Base-by-base conservation (phyloP, 2,888 invertebrate species). In the Notodonta ziczac region DNA sequence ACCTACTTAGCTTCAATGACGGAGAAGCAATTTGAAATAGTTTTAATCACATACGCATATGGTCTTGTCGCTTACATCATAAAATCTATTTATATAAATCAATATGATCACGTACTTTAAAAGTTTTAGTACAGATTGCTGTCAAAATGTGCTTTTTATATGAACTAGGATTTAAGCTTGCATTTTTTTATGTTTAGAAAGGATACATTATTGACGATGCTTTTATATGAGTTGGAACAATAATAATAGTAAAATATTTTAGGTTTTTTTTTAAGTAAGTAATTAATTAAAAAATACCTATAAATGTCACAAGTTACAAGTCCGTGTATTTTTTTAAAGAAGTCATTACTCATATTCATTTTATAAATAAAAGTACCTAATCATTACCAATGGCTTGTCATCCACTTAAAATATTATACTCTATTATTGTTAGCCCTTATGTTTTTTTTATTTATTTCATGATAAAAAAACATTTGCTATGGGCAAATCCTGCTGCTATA, bases 121-220 rank as follows among this genome's bases (percentile, higher is more conserved):
- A 24, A 24, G 24, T 24, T 24, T 24, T 5, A n/a, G 1, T 46
- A 46, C n/a, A 5, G n/a, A 16, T 55, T 55, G 40, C 39, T 55
- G 39, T 55, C 40, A 16, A 55, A 40, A 55, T 24, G 32, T 32
- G 52, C 52, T 52, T 52, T 52, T n/a, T 46, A 46, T 46, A n/a
- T n/a, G 5, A n/a, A 46, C 13, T 46, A 46, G 13, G 46, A n/a
- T n/a, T n/a, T 2, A n/a, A 46, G 1, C 24, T 24, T 24, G 2
- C 24, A 24, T 46, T 10, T 46, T 9, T 10, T 42, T 42, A 9
- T 42, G 10, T 42, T 0, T 42, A 42, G 9, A 35, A 9, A 10
- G 10, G 10, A 42, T 10, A 42, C 10, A 42, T 42, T 24, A 24
- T 24, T 40, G 40, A 40, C 9, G 42, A 42, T 10, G 42, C 42